A percentile compares a stretch with the other conserved stretches of the same genome.
Evolutionary conservation across 2,113 vertebrate species (phyloP).

Genomic region (Elaphurus davidianus): DNA sequence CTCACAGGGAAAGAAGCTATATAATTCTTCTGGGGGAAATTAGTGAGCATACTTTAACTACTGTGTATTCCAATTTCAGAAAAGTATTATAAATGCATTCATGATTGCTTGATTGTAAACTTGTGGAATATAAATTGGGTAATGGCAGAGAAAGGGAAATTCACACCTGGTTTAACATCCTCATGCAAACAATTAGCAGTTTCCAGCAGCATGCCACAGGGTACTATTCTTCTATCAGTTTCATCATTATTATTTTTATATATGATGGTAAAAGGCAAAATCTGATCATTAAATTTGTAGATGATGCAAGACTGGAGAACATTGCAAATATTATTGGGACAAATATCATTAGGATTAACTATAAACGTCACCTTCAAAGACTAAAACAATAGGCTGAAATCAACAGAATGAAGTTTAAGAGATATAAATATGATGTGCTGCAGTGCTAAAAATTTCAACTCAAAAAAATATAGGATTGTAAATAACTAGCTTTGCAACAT

Average conservation of each 20-base stretch:
- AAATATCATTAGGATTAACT: background rate
- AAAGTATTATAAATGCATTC: background rate
- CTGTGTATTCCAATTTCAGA: background rate
- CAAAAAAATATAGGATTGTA: background rate
- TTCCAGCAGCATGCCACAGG: background rate
- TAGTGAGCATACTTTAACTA: background rate
- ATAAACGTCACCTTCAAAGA: background rate
- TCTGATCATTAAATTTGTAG: background rate
- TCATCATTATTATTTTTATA: constrained; percentile 5
- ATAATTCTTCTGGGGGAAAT: background rate
- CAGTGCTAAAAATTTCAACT: background rate
- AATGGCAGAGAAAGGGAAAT: constrained; percentile 5
- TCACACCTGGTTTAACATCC: background rate
- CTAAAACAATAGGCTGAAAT: background rate
- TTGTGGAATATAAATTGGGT: background rate
- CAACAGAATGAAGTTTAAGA: background rate
- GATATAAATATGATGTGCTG: background rate
- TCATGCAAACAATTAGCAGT: background rate
- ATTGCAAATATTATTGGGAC: background rate
- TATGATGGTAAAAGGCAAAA: background rate
- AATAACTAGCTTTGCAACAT: background rate
- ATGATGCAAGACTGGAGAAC: background rate
- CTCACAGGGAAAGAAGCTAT: background rate
- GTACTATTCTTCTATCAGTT: background rate
- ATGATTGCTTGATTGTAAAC: background rate